Base-by-base conservation (phyloP, 2,797 vertebrate species). In the Falco concolor region DNA sequence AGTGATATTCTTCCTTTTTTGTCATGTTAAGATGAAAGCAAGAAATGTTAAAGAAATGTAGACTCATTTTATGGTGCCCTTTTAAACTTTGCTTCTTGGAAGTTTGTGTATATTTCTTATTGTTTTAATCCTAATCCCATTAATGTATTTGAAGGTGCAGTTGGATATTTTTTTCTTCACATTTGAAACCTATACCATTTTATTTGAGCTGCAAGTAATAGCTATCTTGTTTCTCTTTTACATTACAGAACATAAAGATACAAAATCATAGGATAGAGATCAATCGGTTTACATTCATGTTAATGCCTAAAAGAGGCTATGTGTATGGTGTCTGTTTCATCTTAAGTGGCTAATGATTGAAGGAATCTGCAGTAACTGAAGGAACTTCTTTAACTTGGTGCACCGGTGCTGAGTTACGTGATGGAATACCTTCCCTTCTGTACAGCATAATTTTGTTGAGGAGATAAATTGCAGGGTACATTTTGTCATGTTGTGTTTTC, bases 401-500 rank as follows among this genome's bases (percentile, higher is more conserved):
- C 68, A 52, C 25, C 5, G 2, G 8, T 47, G 19, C 42, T 4
- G 74, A 89, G 59, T 70, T 52, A 74, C 70, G 38, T 82, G 86
- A 63, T 65, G 64, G 47, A 86, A 88, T 87, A 76, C 78, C 72
- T 96, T 94, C 40, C 64, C 18, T 70, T 73, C 44, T 86, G 15
- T 42, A 42, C 60, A 32, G 64, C 13, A 1, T 93, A 70, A 90
- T 96, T 96, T 87, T 77, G n/a, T 56, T 57, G 49, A 91, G 91
- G 67, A 81, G 70, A 64, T 52, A 93, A 95, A 95, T 92, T 94
- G 81, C 78, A 84, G 79, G 61, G 78, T 94, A 32, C 42, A 67
- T 91, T 87, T 89, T 91, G 57, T 73, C 89, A 9, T 79, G 75
- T 78, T 96, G 65, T 89, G 79, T 85, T 96, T 60, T 88, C 53